Evolutionary conservation across 2,113 vertebrate genomes (phyloP), one percentile per base, ranked within the genome.

Genomic region (Caranx melampygus): DNA sequence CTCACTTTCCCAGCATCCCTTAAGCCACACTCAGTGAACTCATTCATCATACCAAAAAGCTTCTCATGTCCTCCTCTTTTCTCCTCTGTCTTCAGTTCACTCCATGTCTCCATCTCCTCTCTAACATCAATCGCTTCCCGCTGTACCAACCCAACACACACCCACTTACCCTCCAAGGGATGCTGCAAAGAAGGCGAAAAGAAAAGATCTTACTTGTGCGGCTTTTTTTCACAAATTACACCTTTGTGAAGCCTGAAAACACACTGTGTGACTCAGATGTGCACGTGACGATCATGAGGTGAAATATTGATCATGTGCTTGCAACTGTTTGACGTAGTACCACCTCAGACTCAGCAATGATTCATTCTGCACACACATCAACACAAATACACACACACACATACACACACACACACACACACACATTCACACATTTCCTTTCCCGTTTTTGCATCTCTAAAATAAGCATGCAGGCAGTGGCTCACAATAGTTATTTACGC

Each of bases 1-100:
- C 84, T 91, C 85, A 85, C 82, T 91, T 89, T 89, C 89, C 85
- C 87, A 84, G 76, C 72, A 88, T 87, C 84, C 82, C 84, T 79
- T 44, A 47, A 86, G 84, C 72, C 72, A 45, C 67, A 52, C 78
- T 70, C 40, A 14, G 44, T 20, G 34, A 75, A 72, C 80, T 63
- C 55, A 74, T 79, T 83, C 61, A 81, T 87, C 70, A 77, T 65
- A 18, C 60, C 72, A 42, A 76, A 86, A 68, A 76, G 52, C n/a
- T 72, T 60, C 72, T 76, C 47, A 67, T 83, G 51, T 67, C 60
- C 21, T 21, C 59, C 55, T 47, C 55, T 72, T 26, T 18, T 35
- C 11, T 34, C 20, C 35, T 84, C 65, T 73, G 64, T 82, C 65
- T 78, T 73, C 57, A 42, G 61, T 78, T 83, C 47, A 31, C 18